These are phyloP conservation scores for Apodemia mormo DNA, from an alignment of 2,888 invertebrate species.

Conservation along the genomic window DNA sequence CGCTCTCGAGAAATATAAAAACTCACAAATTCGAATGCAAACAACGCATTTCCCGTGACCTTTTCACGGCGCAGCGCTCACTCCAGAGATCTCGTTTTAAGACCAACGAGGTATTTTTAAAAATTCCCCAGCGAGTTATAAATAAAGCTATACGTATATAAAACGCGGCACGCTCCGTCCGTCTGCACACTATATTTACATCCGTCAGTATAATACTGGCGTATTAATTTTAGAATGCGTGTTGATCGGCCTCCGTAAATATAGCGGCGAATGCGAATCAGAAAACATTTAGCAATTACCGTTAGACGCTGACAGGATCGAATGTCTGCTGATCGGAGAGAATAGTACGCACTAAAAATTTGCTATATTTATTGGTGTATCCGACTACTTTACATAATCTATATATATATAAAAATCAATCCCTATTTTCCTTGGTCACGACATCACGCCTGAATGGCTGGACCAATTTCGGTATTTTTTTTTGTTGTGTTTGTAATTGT, in stretches of 20 bases:
- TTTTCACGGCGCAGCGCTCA: conserved; percentile 59
- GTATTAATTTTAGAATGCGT: conserved; percentile 60
- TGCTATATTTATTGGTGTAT: too few species aligned
- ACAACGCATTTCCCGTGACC: conserved; percentile 62
- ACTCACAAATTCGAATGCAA: conserved; percentile 20
- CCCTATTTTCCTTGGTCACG: too few species aligned
- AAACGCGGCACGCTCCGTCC: conserved; percentile 42
- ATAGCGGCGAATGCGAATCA: conserved; percentile 38
- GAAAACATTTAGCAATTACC: conserved; percentile 38
- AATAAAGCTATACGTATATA: conserved; percentile 47
- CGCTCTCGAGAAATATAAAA: neutral
- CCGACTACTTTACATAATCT: too few species aligned
- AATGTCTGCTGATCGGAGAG: conserved; percentile 27
- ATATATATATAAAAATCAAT: too few species aligned
- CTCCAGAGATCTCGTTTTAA: conserved; percentile 57
- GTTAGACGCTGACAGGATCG: conserved; percentile 36
- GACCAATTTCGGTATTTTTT: too few species aligned
- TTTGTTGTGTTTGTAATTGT: too few species aligned
- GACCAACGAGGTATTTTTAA: conserved; percentile 48
- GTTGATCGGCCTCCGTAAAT: conserved; percentile 55
- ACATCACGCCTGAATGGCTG: too few species aligned
- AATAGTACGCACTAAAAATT: neutral
- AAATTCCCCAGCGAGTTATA: conserved; percentile 49
- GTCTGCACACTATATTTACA: conserved; percentile 60
- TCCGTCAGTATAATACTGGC: conserved; percentile 46